Percentiles rank a stretch among this genome's conserved stretches.
Conservation (phyloP, 2,888 invertebrate species). For the Lomographa bimaculata region DNA sequence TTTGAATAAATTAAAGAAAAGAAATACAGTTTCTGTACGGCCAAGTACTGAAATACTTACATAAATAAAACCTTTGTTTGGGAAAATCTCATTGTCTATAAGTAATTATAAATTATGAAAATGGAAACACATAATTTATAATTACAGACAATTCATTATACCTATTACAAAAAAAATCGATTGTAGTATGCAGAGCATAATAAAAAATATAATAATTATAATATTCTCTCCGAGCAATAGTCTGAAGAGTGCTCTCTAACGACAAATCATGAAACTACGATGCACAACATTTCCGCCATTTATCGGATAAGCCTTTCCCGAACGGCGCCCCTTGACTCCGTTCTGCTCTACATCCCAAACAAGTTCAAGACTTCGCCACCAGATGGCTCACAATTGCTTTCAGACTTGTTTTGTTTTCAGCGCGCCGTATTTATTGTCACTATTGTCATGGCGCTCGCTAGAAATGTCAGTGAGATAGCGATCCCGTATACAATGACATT, state of each 20-base stretch:
- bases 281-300: slow-evolving; percentile 2
- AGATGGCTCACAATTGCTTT: slow-evolving; percentile 49
- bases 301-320: not conserved
- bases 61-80: too few relatives aligned
- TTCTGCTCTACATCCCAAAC: not conserved
- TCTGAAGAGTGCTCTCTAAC: slow-evolving; percentile 9
- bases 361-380: slow-evolving; percentile 23
- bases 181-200: too few relatives aligned
- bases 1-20: not conserved
- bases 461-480: slow-evolving; percentile 75
- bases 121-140: too few relatives aligned
- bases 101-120: too few relatives aligned
- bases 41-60: too few relatives aligned
- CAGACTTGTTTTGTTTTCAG: slow-evolving; percentile 80
- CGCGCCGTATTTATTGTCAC: slow-evolving; percentile 62
- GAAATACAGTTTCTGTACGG: too few relatives aligned
- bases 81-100: too few relatives aligned
- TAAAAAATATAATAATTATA: too few relatives aligned
- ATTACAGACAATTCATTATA: too few relatives aligned
- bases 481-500: slow-evolving; percentile 59
- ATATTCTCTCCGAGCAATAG: too few relatives aligned
- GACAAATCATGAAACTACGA: slow-evolving; percentile 23
- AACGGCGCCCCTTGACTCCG: not conserved
- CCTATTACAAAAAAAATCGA: too few relatives aligned
- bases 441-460: slow-evolving; percentile 77